phyloP scores from a whole-genome alignment of 2,888 invertebrate genomes.

The Xestobium rufovillosum region DNA sequence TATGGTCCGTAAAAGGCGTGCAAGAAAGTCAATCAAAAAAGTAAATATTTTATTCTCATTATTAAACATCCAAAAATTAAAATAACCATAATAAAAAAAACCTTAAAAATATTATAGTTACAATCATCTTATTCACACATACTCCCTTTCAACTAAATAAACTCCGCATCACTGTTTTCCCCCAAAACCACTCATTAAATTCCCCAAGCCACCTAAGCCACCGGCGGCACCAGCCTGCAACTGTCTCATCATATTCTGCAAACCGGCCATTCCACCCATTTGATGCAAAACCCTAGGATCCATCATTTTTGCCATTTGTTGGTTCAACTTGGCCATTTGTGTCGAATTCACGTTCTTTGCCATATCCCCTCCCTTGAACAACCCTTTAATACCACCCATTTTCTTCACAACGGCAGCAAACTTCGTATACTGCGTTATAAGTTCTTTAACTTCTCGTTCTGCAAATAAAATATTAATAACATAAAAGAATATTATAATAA shows the following conservation, averaged over 20 bases:
- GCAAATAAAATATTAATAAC: conserved; percentile 8
- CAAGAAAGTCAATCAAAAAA: too few species aligned
- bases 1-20: too few species aligned
- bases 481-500: not conserved
- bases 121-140: too few species aligned
- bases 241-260: conserved; percentile 97
- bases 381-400: conserved; percentile 99
- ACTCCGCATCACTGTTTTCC: too few species aligned
- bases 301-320: conserved; percentile 99
- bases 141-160: too few species aligned
- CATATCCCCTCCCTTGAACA: conserved; percentile 98
- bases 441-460: conserved; percentile 92
- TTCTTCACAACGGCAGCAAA: conserved; percentile 99
- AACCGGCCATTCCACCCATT: conserved; percentile 92
- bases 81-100: too few species aligned
- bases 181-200: conserved; percentile 54
- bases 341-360: conserved; percentile 96
- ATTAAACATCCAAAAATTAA: too few species aligned
- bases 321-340: conserved; percentile 98
- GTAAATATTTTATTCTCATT: too few species aligned
- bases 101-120: too few species aligned
- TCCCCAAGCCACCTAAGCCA: conserved; percentile 46
- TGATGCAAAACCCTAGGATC: conserved; percentile 97
- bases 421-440: conserved; percentile 97
- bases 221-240: conserved; percentile 61